Base-by-base conservation (phyloP, 2,113 vertebrate genomes). In the Castor canadensis region DNA sequence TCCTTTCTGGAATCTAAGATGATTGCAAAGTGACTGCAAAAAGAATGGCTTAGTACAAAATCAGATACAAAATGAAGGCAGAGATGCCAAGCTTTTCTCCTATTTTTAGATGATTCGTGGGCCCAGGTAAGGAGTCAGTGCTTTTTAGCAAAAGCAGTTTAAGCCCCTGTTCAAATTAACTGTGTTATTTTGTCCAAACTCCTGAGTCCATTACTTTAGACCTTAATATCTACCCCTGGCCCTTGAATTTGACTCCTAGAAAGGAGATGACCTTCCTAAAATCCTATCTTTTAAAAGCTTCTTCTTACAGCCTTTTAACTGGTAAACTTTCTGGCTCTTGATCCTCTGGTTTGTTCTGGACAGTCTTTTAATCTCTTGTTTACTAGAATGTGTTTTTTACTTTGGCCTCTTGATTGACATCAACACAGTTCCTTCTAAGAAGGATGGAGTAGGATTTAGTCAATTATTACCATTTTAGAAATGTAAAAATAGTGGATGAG, bases 381-480 rank as follows among this genome's bases (percentile, higher is more conserved):
- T 40, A 69, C 30, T 47, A 40, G 26, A 58, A 45, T 40, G 28
- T 93, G 16, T 47, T 80, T 64, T 86, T 89, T 38, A 64, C 11
- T 58, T 1, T 82, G 30, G 16, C 22, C n/a, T 86, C 4, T 40
- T 66, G 54, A n/a, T 30, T 81, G 32, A n/a, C 13, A 73, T 80
- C 60, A 12, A 6, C 9, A 15, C 16, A 35, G 40, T 49, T 1
- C 6, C 9, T 4, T 72, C 47, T 58, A 38, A 45, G 20, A 32
- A 75, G 1, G 5, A 2, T 66, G 7, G 16, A 20, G 43, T 22
- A 22, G 79, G 47, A 91, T 9, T 69, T n/a, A 87, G 47, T 80
- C 62, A 64, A 20, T 47, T 92, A 66, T 71, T n/a, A 90, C 32
- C 32, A n/a, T 40, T 92, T 94, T 92, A 73, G 32, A 95, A 96